These are phyloP conservation scores for Stramonita haemastoma DNA, from an alignment of 2,888 invertebrate genomes.

Conservation along the genomic window DNA sequence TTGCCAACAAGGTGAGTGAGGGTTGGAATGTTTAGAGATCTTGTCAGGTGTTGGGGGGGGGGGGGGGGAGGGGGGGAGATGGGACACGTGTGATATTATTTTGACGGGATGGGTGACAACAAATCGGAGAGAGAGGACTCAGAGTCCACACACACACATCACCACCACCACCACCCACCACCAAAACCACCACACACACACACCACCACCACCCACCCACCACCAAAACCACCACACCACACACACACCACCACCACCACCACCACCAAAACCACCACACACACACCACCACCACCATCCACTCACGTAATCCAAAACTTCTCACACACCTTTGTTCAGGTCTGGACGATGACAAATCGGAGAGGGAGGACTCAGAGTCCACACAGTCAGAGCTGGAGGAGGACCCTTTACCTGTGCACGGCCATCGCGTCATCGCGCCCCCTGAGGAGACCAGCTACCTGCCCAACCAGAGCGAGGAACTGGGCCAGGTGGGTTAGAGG, in stretches of 20 bases:
- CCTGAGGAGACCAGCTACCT: slow-evolving; percentile 82
- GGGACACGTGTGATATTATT: neutral
- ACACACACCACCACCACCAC: neutral
- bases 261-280: neutral
- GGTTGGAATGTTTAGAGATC: no score
- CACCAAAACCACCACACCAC: neutral
- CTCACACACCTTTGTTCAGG: slow-evolving; percentile 78
- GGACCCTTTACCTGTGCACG: slow-evolving; percentile 60
- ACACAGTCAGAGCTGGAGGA: slow-evolving; percentile 83
- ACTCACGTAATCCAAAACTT: neutral
- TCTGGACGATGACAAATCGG: slow-evolving; percentile 86
- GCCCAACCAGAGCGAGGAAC: slow-evolving; percentile 81
- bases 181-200: no score
- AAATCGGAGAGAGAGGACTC: no score
- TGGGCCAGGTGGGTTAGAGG: slow-evolving; percentile 68
- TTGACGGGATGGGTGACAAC: no score
- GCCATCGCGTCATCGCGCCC: neutral
- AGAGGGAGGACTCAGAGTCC: slow-evolving; percentile 80
- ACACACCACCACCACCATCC: neutral
- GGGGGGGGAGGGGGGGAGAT: no score
- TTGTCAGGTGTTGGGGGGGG: no score
- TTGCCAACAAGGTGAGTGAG: slow-evolving; percentile 81
- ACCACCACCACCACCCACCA: no score
- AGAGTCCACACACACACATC: no score
- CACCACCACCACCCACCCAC: no score